phyloP scores from a whole-genome alignment of 2,888 invertebrate genomes.

The Amiota minor region DNA sequence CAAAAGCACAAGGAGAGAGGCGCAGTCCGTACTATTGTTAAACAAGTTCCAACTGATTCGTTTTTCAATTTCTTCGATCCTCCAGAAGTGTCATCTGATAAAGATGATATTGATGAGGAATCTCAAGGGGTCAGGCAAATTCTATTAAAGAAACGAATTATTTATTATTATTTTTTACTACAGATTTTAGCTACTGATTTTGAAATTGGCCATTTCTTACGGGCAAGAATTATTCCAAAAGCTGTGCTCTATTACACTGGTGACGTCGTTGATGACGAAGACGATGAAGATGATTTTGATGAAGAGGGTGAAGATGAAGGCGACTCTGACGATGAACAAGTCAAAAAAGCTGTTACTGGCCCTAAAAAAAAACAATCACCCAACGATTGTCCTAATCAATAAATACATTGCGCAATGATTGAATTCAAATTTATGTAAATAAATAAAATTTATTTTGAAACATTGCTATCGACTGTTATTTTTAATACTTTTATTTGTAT shows the following conservation, averaged over 20 bases:
- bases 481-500: too few relatives aligned
- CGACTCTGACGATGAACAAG: constrained; percentile 77
- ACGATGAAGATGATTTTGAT: constrained; percentile 78
- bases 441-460: constrained; percentile 16
- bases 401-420: constrained; percentile 59
- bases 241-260: constrained; percentile 98
- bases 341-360: constrained; percentile 63
- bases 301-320: constrained; percentile 79
- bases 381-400: constrained; percentile 84
- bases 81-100: constrained; percentile 88
- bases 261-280: constrained; percentile 86
- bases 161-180: constrained; percentile 2
- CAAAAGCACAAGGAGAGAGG: constrained; percentile 98
- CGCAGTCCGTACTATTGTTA: constrained; percentile 93
- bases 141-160: not conserved
- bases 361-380: constrained; percentile 72
- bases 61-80: constrained; percentile 99
- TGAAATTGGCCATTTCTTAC: constrained; percentile 98
- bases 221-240: constrained; percentile 96
- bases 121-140: constrained; percentile 75
- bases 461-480: not conserved
- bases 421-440: not conserved
- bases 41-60: constrained; percentile 95
- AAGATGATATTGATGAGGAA: constrained; percentile 90
- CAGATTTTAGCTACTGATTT: constrained; percentile 91